Base-by-base conservation (phyloP, 2,797 vertebrate species). In the Squalus acanthias region DNA sequence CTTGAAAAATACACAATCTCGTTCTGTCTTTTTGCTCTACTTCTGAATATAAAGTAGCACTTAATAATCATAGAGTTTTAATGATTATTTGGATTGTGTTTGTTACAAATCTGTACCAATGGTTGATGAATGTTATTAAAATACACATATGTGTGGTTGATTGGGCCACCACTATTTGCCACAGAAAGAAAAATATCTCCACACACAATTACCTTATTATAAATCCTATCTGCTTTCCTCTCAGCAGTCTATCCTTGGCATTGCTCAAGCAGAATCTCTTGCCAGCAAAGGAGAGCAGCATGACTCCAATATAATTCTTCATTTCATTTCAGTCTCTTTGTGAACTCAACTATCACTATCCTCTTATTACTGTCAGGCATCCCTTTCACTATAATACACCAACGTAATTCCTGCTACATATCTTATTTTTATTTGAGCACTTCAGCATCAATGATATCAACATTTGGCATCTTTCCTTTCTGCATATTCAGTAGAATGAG, bases 371-470 rank as follows among this genome's bases (percentile, higher is more conserved):
- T 88, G 29, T 26, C 88, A 91, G 26, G 3, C 22, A 91, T 91
- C 15, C 10, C 13, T 91, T 60, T 63, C 53, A 60, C 57, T 33
- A 63, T n/a, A 91, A 33, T 91, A 26, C 26, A 76, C 26, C 74
- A 76, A 10, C 24, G 1, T 91, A 63, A 91, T n/a, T 57, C 57
- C 10, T 63, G 57, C 29, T n/a, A 24, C 57, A 63, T 63, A 91
- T 63, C 88, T 89, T 89, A 91, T 91, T 89, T 89, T 53, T 50
- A 89, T 57, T 89, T 89, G 50, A 89, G 87, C 26, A 60, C 50
- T 60, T 89, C 22, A 63, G 6, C 60, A 63, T 15, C 57, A 63
- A 63, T 91, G 88, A 6, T 60, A 91, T 60, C 53, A 91, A 63
- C 24, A 24, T 13, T 60, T 60, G 26, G 88, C 24, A 91, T 63